Evolutionary conservation across 2,888 invertebrate genomes (phyloP).

Genomic region (Desoria tigrina): DNA sequence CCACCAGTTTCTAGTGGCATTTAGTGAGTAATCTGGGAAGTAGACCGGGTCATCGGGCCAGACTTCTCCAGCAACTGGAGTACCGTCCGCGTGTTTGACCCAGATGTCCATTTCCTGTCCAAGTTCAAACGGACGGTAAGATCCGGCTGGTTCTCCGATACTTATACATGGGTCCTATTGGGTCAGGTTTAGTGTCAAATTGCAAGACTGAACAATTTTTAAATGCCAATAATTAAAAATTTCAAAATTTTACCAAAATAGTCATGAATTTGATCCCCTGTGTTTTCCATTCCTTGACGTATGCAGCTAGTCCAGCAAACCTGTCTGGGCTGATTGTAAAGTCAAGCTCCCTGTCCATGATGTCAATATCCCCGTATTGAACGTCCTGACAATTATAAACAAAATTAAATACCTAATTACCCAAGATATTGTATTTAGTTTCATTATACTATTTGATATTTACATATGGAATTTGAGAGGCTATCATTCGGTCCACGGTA

Average conservation of each 20-base stretch:
- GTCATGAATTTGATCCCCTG: conserved; percentile 40
- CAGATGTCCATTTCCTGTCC: conserved; percentile 41
- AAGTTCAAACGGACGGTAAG: conserved; percentile 33
- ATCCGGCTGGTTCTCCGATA: conserved; percentile 36
- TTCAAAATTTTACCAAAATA: conserved; percentile 35
- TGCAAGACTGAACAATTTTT: too few relatives aligned
- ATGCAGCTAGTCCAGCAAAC: conserved; percentile 67
- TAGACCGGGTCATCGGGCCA: conserved; percentile 30
- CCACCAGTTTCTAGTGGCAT: conserved; percentile 32
- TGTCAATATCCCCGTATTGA: conserved; percentile 61
- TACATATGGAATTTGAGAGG: conserved; percentile 70
- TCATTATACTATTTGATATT: neutral
- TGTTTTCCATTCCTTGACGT: conserved; percentile 70
- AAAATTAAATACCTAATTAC: too few relatives aligned
- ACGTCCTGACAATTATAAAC: too few relatives aligned
- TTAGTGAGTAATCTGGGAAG: conserved; percentile 33
- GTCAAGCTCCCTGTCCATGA: conserved; percentile 75
- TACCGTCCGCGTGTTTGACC: conserved; percentile 29
- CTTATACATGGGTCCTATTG: conserved; percentile 51
- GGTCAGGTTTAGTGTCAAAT: too few relatives aligned
- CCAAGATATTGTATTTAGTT: neutral
- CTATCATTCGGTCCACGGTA: conserved; percentile 68
- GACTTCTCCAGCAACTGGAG: conserved; percentile 28
- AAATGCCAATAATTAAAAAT: neutral
- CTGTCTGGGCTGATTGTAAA: conserved; percentile 71